Evolutionary conservation across 2,113 vertebrate species (phyloP).

Genomic region (Acanthisitta chloris): DNA sequence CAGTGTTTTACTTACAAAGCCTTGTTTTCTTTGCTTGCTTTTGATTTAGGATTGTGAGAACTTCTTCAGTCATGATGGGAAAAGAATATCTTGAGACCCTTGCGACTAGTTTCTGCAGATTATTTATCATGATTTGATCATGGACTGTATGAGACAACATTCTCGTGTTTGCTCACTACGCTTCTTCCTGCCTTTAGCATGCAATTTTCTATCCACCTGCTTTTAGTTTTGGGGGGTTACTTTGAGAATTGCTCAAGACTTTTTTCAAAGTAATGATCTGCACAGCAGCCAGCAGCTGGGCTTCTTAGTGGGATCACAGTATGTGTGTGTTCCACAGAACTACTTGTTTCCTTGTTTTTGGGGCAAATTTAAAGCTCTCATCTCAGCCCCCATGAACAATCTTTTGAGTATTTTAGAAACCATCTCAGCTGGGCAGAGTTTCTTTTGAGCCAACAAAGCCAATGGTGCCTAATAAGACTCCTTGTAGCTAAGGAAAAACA

Average conservation of each 20-base stretch:
- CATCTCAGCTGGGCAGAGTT: background rate
- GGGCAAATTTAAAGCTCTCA: background rate
- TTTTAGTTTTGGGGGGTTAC: background rate
- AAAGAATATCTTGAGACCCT: background rate
- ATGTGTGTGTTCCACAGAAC: background rate
- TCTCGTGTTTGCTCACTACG: background rate
- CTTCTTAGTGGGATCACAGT: background rate
- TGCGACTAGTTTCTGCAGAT: background rate
- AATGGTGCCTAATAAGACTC: slow-evolving; percentile 3
- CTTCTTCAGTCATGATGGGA: background rate
- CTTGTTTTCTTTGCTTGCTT: background rate
- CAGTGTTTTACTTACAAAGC: background rate
- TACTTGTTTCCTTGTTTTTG: background rate
- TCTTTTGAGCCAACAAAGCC: background rate
- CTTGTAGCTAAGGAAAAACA: slow-evolving; percentile 43
- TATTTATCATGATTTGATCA: background rate
- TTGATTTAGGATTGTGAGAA: background rate
- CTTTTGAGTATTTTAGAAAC: background rate
- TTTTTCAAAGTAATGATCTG: background rate
- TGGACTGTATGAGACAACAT: background rate
- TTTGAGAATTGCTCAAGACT: background rate
- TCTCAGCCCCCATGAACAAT: background rate
- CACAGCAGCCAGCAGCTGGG: background rate
- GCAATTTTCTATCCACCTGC: background rate
- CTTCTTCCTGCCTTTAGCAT: background rate